Base-by-base conservation (phyloP, 2,888 invertebrate genomes). In the Linyphia triangularis region DNA sequence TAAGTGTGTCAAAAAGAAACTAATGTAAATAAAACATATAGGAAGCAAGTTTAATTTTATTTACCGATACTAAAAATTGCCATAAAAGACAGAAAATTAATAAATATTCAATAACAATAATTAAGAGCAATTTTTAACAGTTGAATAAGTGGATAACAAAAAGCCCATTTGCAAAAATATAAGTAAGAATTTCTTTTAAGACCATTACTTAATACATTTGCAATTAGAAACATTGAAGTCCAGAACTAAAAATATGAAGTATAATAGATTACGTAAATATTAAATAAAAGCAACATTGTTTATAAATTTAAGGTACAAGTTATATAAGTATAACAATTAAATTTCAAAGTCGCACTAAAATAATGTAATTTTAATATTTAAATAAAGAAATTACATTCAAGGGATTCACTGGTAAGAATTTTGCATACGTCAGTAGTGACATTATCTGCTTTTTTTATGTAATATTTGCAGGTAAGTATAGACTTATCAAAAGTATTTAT, bases 401-500 rank as follows among this genome's bases (percentile, higher is more conserved):
- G n/a, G 13, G 51, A 51, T n/a, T n/a, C n/a, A n/a, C n/a, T n/a
- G 51, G 13, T n/a, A 51, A 51, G n/a, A 9, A n/a, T 51, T 16
- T 16, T 16, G 51, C n/a, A n/a, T 13, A 51, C n/a, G 51, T 51
- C n/a, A 51, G 51, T 51, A 5, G 5, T n/a, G 51, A 13, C 16
- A 16, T n/a, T 2, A 51, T 13, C n/a, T 13, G 51, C 16, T n/a
- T 51, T n/a, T n/a, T n/a, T 51, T 13, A 51, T 51, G 51, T 51
- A 9, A 61, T 57, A 5, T 57, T 67, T 33, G 13, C 67, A 67
- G 67, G n/a, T 67, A 26, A 24, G 33, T 67, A 40, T 13, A 22
- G 26, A 70, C 33, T 77, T 77, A 67, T 79, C 79, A 81, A 81
- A 70, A 59, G 61, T 77, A 57, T 81, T 70, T 81, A 81, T 75